Evolutionary conservation across 2,888 invertebrate genomes (phyloP), one percentile per base, ranked within the genome.

Genomic region (Rhagonycha lutea): DNA sequence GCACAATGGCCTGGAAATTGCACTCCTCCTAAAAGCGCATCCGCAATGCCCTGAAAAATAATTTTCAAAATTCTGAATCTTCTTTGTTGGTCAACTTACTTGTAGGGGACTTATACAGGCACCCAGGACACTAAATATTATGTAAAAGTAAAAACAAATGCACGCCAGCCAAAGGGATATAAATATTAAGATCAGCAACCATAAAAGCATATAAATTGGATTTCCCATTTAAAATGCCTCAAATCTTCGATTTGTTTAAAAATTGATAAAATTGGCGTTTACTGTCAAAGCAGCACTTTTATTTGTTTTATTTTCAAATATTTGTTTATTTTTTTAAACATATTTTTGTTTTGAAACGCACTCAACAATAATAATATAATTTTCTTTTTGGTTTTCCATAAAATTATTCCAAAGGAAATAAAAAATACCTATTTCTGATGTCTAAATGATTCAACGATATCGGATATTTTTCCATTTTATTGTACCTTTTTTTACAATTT

Each of bases 1-100:
- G 93, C 93, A 84, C 94, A 94, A 84, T 91, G 92, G 83, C 90
- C 91, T 5, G 94, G 94, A 82, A 94, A 92, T 85, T 94, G 94
- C 28, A 93, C 85, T 4, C 92, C 92, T 83, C 91, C 88, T 26
- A 94, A 87, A 73, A 94, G 87, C 78, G 94, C 84, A 82, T 94
- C 94, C 18, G 92, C 90, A 28, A 94, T 82, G 69, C 91, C 91
- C 94, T 94, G 90, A 18, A 18, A 18, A 47, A 47, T n/a, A 47
- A 47, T 8, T 47, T 47, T 4, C 8, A 8, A 7, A 24, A n/a
- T 65, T 65, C 12, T 23, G 8, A 8, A 65, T 23, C n/a, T n/a
- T 8, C 2, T 32, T 32, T 12, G 12, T 32, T 5, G 12, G 5
- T 7, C n/a, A 11, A 63, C 63, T 63, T 63, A 63, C 63, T 2